These are phyloP conservation scores for Hartigia nigra DNA, from an alignment of 2,888 invertebrate species.

Conservation along the genomic window DNA sequence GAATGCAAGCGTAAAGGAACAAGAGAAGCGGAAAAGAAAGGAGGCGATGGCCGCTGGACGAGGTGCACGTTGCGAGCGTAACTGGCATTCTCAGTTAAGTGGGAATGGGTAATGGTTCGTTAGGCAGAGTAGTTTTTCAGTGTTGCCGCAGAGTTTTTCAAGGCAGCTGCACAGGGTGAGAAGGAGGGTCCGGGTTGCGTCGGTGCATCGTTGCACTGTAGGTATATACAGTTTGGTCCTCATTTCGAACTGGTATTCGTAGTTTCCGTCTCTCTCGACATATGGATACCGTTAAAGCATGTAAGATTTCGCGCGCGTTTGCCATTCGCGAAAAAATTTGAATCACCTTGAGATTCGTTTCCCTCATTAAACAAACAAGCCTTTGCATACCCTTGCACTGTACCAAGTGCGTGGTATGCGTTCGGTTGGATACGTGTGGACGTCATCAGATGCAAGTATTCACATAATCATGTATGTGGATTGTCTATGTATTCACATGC, in stretches of 20 bases:
- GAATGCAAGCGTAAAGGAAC: conserved; percentile 9
- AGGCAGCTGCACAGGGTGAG: conserved; percentile 44
- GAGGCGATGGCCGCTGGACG: conserved; percentile 8
- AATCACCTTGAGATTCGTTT: conserved; percentile 65
- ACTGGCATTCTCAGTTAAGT: conserved; percentile 51
- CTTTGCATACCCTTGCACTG: conserved; percentile 49
- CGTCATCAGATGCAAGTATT: background rate
- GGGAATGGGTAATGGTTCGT: conserved; percentile 59
- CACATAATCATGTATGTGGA: background rate
- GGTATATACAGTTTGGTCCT: background rate
- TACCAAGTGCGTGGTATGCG: background rate
- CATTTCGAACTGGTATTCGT: background rate
- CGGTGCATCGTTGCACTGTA: conserved; percentile 13
- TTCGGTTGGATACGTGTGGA: background rate
- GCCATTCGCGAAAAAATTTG: conserved; percentile 41
- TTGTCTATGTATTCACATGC: background rate
- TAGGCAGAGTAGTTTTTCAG: conserved; percentile 59
- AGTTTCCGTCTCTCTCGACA: conserved; percentile 22
- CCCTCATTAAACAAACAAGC: conserved; percentile 63
- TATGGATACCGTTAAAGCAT: conserved; percentile 28
- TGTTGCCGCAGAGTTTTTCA: conserved; percentile 47
- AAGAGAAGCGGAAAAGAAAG: conserved; percentile 1
- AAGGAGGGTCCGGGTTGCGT: conserved; percentile 20
- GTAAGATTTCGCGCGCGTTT: conserved; percentile 13
- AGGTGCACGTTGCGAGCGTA: conserved; percentile 34